These are phyloP conservation scores for Nannoperca australis DNA, from an alignment of 2,797 vertebrate species.

Conservation along the genomic window DNA sequence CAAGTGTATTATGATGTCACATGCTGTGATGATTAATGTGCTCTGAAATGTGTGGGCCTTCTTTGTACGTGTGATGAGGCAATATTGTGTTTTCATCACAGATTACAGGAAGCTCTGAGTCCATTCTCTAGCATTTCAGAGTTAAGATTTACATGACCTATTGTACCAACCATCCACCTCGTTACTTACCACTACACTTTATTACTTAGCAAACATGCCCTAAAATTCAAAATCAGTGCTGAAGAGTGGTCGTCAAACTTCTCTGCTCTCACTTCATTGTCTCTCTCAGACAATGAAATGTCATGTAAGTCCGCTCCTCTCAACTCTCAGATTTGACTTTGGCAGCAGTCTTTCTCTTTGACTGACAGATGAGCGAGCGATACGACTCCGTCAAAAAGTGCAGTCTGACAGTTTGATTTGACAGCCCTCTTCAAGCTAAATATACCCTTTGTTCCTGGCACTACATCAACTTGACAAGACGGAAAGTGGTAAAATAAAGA, in stretches of 20 bases:
- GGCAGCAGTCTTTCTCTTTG: slow-evolving; percentile 77
- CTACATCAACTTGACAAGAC: slow-evolving; percentile 82
- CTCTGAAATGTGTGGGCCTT: slow-evolving; percentile 53
- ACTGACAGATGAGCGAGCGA: slow-evolving; percentile 80
- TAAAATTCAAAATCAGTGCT: slow-evolving; percentile 45
- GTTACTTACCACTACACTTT: slow-evolving; percentile 31
- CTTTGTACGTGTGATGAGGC: slow-evolving; percentile 61
- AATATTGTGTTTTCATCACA: slow-evolving; percentile 60
- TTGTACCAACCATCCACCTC: slow-evolving; percentile 33
- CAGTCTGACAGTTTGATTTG: slow-evolving; percentile 83
- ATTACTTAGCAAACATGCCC: slow-evolving; percentile 58
- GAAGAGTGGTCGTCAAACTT: slow-evolving; percentile 51
- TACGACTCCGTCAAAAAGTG: slow-evolving; percentile 82
- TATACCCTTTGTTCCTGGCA: slow-evolving; percentile 80
- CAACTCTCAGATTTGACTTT: slow-evolving; percentile 79
- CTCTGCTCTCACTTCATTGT: neutral
- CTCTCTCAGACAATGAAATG: slow-evolving; percentile 66
- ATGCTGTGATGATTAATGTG: slow-evolving; percentile 53
- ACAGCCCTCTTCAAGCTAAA: slow-evolving; percentile 83
- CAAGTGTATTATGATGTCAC: slow-evolving; percentile 62
- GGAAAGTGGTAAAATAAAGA: slow-evolving; percentile 60
- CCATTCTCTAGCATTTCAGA: slow-evolving; percentile 40
- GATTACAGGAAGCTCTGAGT: slow-evolving; percentile 51
- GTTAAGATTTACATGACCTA: slow-evolving; percentile 41
- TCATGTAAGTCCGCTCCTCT: slow-evolving; percentile 72